Conservation (phyloP, 2,797 vertebrate species). For the Urophycis tenuis region DNA sequence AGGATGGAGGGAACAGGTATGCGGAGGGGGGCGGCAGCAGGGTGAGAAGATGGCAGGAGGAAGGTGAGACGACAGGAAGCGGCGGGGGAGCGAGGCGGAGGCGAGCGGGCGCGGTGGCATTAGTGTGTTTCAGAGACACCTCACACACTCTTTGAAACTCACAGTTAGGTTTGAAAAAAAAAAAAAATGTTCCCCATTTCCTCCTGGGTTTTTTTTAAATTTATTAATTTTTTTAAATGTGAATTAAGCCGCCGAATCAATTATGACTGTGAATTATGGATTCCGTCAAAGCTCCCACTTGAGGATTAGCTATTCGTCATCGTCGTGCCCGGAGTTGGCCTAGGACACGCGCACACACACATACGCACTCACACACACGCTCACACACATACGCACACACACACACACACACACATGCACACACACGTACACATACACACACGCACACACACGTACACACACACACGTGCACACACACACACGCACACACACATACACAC, state of each 20-base stretch:
- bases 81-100: neutral
- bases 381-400: neutral
- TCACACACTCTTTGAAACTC: slow-evolving; percentile 10
- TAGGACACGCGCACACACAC: neutral
- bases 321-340: neutral
- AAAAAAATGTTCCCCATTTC: slow-evolving; percentile 37
- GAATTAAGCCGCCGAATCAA: slow-evolving; percentile 42
- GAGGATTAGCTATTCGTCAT: slow-evolving; percentile 33
- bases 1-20: neutral
- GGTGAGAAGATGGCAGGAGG: neutral
- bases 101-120: neutral
- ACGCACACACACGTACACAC: neutral
- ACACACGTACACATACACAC: neutral
- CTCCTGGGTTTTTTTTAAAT: too few relatives aligned
- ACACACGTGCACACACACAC: neutral
- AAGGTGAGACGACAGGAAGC: neutral
- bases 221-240: slow-evolving; percentile 22
- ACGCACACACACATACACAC: neutral
- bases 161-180: neutral
- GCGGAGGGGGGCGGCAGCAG: neutral
- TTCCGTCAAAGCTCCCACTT: slow-evolving; percentile 35
- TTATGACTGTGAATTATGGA: slow-evolving; percentile 39
- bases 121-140: slow-evolving; percentile 14
- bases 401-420: neutral
- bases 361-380: neutral